These are phyloP conservation scores for Acrocephalus arundinaceus DNA, from an alignment of 2,113 vertebrate genomes.

Conservation along the genomic window DNA sequence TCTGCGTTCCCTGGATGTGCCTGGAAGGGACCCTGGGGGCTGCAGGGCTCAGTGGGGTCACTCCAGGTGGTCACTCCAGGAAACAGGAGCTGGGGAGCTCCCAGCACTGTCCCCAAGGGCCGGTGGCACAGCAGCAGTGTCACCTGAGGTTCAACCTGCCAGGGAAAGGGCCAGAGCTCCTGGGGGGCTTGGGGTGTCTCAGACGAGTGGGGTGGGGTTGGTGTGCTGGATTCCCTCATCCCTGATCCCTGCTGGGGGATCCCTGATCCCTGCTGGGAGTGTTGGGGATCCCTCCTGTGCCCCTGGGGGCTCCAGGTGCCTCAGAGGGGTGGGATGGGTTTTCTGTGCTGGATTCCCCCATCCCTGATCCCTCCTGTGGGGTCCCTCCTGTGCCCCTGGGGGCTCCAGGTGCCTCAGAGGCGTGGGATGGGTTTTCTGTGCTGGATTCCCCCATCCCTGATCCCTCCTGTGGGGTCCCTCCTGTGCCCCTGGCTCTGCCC, in stretches of 20 bases:
- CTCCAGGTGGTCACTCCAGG: background rate
- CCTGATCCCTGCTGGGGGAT: background rate
- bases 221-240: background rate
- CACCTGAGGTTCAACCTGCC: background rate
- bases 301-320: background rate
- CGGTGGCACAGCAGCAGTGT: background rate
- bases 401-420: background rate
- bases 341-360: background rate
- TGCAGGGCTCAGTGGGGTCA: background rate
- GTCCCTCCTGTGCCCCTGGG: too few relatives aligned
- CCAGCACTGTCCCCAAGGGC: background rate
- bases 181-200: background rate
- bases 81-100: background rate
- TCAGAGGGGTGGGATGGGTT: rapidly evolving
- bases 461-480: background rate
- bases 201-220: rapidly evolving
- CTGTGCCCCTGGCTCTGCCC: background rate
- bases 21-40: background rate
- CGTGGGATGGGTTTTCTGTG: background rate
- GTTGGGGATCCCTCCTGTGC: background rate
- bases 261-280: background rate
- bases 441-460: background rate
- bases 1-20: background rate
- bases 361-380: too few relatives aligned
- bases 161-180: background rate